phyloP scores from a whole-genome alignment of 2,888 invertebrate species.

The Folsomia manolachei region DNA sequence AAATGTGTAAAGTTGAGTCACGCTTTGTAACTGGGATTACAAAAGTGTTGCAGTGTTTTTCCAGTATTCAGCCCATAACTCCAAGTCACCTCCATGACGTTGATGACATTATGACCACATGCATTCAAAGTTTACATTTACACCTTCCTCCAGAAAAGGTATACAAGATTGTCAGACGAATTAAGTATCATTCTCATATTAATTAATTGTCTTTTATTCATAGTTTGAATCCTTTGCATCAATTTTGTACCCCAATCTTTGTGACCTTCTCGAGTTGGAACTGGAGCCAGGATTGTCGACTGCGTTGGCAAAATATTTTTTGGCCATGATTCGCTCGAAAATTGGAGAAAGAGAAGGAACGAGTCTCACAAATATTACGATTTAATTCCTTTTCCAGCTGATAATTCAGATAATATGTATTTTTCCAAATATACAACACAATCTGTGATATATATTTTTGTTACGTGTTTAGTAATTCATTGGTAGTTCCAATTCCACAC shows the following conservation, averaged over 20 bases:
- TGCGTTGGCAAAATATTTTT: slow-evolving; percentile 28
- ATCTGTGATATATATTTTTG: no score
- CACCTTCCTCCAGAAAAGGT: background rate
- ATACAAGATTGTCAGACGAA: background rate
- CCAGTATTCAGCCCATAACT: background rate
- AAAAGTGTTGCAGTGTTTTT: background rate
- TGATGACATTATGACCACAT: background rate
- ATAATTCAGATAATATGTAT: no score
- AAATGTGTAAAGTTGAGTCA: background rate
- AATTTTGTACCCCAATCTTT: slow-evolving; percentile 33
- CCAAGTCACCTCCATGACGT: background rate
- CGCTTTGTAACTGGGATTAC: background rate
- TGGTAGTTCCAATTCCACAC: no score
- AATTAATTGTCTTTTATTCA: background rate
- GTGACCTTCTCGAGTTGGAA: slow-evolving; percentile 39
- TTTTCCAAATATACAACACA: no score
- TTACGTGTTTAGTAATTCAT: no score
- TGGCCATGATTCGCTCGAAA: background rate
- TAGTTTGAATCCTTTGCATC: slow-evolving; percentile 35
- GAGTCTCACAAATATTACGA: no score
- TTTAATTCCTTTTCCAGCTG: no score
- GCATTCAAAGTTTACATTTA: background rate
- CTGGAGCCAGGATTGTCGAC: slow-evolving; percentile 25
- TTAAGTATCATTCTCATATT: background rate
- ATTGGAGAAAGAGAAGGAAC: background rate